phyloP scores from a whole-genome alignment of 2,888 invertebrate species.

The Antheraea yamamai region DNA sequence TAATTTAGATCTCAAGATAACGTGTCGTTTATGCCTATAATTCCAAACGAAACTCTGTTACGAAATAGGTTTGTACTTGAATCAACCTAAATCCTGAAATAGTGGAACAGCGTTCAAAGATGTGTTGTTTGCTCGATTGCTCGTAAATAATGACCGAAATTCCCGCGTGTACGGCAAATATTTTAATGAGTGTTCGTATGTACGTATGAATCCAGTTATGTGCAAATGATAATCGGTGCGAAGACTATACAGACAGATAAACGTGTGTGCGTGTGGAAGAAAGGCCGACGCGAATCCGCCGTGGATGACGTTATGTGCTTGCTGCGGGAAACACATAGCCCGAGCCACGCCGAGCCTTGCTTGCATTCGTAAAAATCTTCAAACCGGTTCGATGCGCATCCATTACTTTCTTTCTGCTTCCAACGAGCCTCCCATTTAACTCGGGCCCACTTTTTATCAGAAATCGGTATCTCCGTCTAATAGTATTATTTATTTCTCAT shows the following conservation, averaged over 20 bases:
- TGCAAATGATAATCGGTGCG: conserved; percentile 67
- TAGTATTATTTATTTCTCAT: conserved; percentile 83
- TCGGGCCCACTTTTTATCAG: conserved; percentile 82
- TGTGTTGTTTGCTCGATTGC: conserved; percentile 53
- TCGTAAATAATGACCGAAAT: conserved; percentile 55
- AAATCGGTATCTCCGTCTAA: conserved; percentile 82
- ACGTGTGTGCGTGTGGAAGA: conserved; percentile 61
- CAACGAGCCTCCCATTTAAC: conserved; percentile 81
- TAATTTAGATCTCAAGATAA: conserved; percentile 45
- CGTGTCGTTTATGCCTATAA: conserved; percentile 52
- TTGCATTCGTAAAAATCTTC: conserved; percentile 82
- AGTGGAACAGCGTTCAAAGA: conserved; percentile 56
- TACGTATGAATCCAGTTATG: conserved; percentile 65
- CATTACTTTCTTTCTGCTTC: conserved; percentile 82
- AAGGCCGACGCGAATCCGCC: conserved; percentile 76
- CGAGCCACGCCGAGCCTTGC: conserved; percentile 66
- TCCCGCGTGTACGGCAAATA: conserved; percentile 60
- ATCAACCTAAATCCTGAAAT: conserved; percentile 63
- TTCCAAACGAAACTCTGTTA: conserved; percentile 41
- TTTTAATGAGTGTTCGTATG: conserved; percentile 56
- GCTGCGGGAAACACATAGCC: conserved; percentile 71
- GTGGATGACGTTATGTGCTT: conserved; percentile 73
- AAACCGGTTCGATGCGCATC: conserved; percentile 81
- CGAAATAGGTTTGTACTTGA: conserved; percentile 50
- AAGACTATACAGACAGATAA: conserved; percentile 48